Evolutionary conservation across 2,113 vertebrate species (phyloP).

Genomic region (Micronisus gabar): DNA sequence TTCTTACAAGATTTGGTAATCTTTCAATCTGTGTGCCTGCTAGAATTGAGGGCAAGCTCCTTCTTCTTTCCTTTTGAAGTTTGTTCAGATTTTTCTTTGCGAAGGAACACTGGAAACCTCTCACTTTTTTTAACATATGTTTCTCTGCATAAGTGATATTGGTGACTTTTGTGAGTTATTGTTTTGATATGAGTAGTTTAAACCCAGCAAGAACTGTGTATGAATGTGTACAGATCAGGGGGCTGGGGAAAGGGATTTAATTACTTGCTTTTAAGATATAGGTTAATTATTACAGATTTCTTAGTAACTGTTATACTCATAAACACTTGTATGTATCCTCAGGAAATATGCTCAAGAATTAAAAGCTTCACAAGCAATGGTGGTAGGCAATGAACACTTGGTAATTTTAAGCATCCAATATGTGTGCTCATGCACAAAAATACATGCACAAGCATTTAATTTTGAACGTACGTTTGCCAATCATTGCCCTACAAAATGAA

Average conservation of each 20-base stretch:
- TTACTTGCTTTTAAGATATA: neutral
- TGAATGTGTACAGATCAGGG: neutral
- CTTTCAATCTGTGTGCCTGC: neutral
- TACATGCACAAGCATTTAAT: neutral
- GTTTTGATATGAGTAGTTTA: neutral
- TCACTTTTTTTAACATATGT: neutral
- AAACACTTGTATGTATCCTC: neutral
- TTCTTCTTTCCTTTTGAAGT: neutral
- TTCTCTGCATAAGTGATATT: neutral
- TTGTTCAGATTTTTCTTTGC: neutral
- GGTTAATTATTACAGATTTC: constrained; percentile 14
- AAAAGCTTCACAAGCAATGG: neutral
- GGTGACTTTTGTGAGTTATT: neutral
- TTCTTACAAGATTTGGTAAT: neutral
- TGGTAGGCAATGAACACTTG: neutral
- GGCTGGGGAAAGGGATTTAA: neutral
- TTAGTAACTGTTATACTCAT: neutral
- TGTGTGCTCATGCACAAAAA: neutral
- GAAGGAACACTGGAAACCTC: neutral
- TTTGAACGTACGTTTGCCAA: neutral
- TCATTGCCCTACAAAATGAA: neutral
- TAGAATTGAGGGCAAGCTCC: neutral
- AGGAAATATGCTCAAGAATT: neutral
- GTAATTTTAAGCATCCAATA: neutral
- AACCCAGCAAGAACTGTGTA: neutral